These are phyloP conservation scores for Hypomecis punctinalis DNA, from an alignment of 2,888 invertebrate genomes.

Conservation along the genomic window DNA sequence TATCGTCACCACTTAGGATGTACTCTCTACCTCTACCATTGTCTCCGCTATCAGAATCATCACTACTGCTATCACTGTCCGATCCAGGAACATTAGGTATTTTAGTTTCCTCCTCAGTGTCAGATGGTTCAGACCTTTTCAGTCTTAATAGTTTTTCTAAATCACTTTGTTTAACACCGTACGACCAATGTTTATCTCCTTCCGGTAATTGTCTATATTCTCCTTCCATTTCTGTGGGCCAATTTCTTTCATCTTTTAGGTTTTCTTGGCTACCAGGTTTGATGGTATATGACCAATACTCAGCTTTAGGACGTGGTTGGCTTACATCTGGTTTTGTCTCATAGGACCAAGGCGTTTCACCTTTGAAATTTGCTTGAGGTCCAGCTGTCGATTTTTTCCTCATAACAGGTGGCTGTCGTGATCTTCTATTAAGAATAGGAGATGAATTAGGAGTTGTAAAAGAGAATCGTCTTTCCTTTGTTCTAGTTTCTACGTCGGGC, in stretches of 20 bases:
- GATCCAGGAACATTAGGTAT: slow-evolving; percentile 46
- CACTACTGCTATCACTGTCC: slow-evolving; percentile 56
- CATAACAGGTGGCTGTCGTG: slow-evolving; percentile 77
- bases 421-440: slow-evolving; percentile 68
- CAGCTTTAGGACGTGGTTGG: slow-evolving; percentile 21
- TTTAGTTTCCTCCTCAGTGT: slow-evolving; percentile 70
- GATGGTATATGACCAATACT: slow-evolving; percentile 27
- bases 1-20: slow-evolving; percentile 68
- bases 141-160: slow-evolving; percentile 75
- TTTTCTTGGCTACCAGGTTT: slow-evolving; percentile 24
- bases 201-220: slow-evolving; percentile 26
- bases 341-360: slow-evolving; percentile 79
- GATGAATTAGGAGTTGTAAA: slow-evolving; percentile 72
- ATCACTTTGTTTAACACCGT: slow-evolving; percentile 78
- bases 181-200: slow-evolving; percentile 78
- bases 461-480: slow-evolving; percentile 65
- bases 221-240: slow-evolving; percentile 15
- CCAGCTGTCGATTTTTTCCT: slow-evolving; percentile 72
- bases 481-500: slow-evolving; percentile 52
- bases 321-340: slow-evolving; percentile 39
- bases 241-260: slow-evolving; percentile 5
- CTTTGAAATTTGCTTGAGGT: slow-evolving; percentile 59
- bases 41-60: slow-evolving; percentile 66
- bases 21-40: slow-evolving; percentile 70
- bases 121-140: slow-evolving; percentile 74